These are phyloP conservation scores for Imbricaverruca yamaguchii DNA, from an alignment of 2,888 invertebrate genomes.

Conservation along the genomic window DNA sequence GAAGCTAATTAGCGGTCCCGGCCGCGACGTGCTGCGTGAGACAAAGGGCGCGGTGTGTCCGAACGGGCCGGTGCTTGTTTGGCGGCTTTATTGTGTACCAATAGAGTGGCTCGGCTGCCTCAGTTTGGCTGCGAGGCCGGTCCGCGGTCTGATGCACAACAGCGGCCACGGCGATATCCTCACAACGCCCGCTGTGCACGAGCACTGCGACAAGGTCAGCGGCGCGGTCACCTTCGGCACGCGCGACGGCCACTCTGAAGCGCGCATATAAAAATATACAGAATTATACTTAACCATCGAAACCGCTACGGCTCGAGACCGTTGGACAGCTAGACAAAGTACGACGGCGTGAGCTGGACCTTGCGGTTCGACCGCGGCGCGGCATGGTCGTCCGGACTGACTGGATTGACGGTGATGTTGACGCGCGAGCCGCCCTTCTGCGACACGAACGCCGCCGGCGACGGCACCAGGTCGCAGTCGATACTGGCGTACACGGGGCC, in stretches of 20 bases:
- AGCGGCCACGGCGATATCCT: neutral
- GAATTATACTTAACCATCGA: neutral
- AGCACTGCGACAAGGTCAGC: no score
- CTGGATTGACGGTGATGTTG: neutral
- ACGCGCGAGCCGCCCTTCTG: neutral
- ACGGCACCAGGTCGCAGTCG: neutral
- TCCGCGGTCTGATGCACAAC: neutral
- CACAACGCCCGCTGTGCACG: no score
- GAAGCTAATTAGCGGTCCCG: neutral
- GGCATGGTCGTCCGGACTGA: neutral
- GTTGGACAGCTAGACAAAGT: neutral
- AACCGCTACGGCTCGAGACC: neutral
- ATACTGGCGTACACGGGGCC: neutral
- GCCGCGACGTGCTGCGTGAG: neutral
- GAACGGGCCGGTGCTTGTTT: neutral
- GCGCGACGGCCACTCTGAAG: no score
- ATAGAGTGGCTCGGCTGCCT: neutral
- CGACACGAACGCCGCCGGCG: neutral
- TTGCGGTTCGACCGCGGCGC: neutral
- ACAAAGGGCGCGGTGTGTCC: neutral
- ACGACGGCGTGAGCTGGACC: conserved; percentile 8
- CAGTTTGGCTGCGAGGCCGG: no score
- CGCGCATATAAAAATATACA: conserved; percentile 14
- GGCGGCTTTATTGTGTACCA: conserved; percentile 14
- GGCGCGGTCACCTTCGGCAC: no score